Conservation (phyloP, 2,113 vertebrate genomes). For the Silurus asotus region DNA sequence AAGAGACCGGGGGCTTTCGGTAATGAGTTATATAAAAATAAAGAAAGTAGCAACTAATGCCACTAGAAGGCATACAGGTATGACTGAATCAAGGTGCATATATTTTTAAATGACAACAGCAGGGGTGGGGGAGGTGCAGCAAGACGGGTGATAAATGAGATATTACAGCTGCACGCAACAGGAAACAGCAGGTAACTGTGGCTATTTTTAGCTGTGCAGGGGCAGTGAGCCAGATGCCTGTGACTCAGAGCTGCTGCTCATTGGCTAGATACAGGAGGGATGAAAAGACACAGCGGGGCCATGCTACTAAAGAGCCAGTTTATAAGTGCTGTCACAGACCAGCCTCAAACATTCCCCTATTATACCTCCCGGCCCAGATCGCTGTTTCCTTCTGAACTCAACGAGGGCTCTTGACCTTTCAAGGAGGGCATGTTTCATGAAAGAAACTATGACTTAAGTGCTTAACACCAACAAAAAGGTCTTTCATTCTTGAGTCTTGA, state of each 20-base stretch:
- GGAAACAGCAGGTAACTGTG: slow-evolving; percentile 68
- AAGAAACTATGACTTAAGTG: slow-evolving; percentile 12
- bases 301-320: slow-evolving; percentile 8
- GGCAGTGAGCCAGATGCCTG: slow-evolving; percentile 61
- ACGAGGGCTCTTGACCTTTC: background rate
- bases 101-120: slow-evolving; percentile 64
- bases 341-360: background rate
- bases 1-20: background rate
- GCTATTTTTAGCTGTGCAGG: slow-evolving; percentile 74
- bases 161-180: slow-evolving; percentile 65
- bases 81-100: slow-evolving; percentile 64
- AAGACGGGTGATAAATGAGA: slow-evolving; percentile 72
- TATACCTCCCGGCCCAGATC: slow-evolving; percentile 1
- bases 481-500: background rate
- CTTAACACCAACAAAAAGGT: background rate
- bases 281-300: slow-evolving; percentile 51
- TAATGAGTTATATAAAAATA: background rate
- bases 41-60: background rate
- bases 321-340: slow-evolving; percentile 19
- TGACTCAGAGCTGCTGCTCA: slow-evolving; percentile 63
- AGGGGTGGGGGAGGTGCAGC: slow-evolving; percentile 52
- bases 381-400: background rate
- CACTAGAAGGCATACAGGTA: slow-evolving; percentile 33
- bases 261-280: slow-evolving; percentile 63
- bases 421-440: background rate